Evolutionary conservation across 1,140 invertebrate species (phyloP), one percentile per base, ranked within the genome.

Genomic region (Steinernema feltiae): DNA sequence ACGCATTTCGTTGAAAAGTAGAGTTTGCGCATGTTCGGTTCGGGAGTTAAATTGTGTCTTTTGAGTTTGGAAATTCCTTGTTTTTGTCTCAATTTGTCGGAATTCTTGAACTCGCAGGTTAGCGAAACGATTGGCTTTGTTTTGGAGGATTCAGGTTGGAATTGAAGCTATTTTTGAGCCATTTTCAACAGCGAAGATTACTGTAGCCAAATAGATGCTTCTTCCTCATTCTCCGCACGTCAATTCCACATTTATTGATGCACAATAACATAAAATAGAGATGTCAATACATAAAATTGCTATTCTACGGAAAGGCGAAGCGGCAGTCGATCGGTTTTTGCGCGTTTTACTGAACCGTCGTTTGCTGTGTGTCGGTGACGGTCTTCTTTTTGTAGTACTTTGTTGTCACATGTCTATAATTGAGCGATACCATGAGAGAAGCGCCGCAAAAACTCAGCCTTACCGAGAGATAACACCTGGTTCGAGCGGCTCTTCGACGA

Each of bases 351-450:
- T 63, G 53, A 21, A 21, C 24, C 15, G 24, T 27, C 53, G 53
- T 63, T 21, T 63, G 53, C 24, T 63, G 53, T 27, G 78, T 79
- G 69, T 84, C 81, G 17, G 81, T 84, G 35, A 81, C 73, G 24
- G 81, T 83, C 71, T 82, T 82, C 81, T 84, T 84, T 72, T 84
- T 84, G 78, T 84, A 84, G 48, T 83, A 84, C 73, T 84, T 84
- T 1, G 82, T 84, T 1, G 82, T 84, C 12, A 81, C 77, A 48
- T 84, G 81, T 35, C 81, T 82, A 76, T 24, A 76, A 78, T 32
- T 29, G 2, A n/a, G 17, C 48, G 41, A 73, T 12, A 32, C 29
- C 72, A 15, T 70, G 1, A 12, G 17, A 72, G 53, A 63, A 46
- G 41, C 7, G n/a, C 41, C n/a, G 41, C 15, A 63, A 12, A 63